Evolutionary conservation across 2,888 invertebrate genomes (phyloP).

Genomic region (Ectropis crepuscularia): DNA sequence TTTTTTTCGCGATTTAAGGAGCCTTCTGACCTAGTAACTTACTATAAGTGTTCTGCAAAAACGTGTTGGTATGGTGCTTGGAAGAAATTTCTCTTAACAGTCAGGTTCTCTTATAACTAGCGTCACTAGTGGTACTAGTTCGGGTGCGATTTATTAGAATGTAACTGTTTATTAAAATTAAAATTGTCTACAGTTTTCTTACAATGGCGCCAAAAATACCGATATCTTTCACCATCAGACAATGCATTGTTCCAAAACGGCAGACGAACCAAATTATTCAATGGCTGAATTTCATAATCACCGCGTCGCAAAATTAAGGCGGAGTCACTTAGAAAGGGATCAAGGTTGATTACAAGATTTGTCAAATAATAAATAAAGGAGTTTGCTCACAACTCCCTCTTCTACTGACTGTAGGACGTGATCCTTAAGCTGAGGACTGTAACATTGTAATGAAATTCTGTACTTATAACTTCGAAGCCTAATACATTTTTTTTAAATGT

Average conservation of each 20-base stretch:
- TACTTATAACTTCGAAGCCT: neutral
- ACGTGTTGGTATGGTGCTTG: no score
- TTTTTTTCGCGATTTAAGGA: no score
- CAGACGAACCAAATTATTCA: constrained; percentile 26
- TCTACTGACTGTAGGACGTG: constrained; percentile 15
- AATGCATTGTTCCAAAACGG: constrained; percentile 10
- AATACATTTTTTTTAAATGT: no score
- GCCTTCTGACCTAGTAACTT: no score
- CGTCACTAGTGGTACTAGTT: no score
- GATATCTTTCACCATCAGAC: constrained; percentile 1
- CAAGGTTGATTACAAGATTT: constrained; percentile 61
- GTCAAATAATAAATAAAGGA: constrained; percentile 64
- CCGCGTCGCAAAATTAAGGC: constrained; percentile 22
- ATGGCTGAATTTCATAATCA: constrained; percentile 20
- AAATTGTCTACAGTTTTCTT: no score
- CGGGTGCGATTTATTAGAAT: no score
- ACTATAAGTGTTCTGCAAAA: no score
- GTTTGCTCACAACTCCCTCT: constrained; percentile 44
- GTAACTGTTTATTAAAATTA: no score
- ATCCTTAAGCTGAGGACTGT: constrained; percentile 6
- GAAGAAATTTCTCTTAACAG: no score
- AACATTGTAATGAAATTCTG: neutral
- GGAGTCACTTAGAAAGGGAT: constrained; percentile 54
- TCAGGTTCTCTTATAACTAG: no score
- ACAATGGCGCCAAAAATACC: neutral